Base-by-base conservation (phyloP, 2,797 vertebrate genomes). In the Odontamblyopus rebecca region DNA sequence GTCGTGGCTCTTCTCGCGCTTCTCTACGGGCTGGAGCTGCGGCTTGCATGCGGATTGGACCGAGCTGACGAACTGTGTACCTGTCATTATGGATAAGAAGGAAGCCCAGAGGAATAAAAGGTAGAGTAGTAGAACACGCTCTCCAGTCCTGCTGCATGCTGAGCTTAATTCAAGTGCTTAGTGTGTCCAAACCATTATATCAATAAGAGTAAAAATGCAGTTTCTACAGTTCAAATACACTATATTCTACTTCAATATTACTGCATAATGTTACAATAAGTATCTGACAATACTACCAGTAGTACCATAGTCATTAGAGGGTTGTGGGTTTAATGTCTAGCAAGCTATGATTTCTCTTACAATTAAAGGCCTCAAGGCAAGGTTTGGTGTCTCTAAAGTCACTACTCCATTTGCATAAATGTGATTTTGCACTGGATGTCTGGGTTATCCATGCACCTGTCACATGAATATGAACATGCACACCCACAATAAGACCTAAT, bases 11-110 rank as follows among this genome's bases (percentile, higher is more conserved):
- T 98, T 98, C 93, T 99, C 97, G 19, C 94, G 97, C 76, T 99
- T 99, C 92, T 98, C 97, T 61, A 98, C 97, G 0, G 97, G 97
- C 93, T 98, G 97, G 97, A 99, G 96, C 92, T 99, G 97, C 93
- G 97, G 97, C 66, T 92, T 99, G 92, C 97, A 98, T 67, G 97
- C 97, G 6, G 97, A 99, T 94, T 98, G 97, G 97, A 98, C 97
- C 71, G 97, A 99, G 89, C 96, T 98, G 57, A 97, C 97, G 82
- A 98, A 96, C 95, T 99, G 97, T 77, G 97, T 98, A 18, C 97
- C 97, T 7, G 94, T 95, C 75, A 93, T 98, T 74, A 98, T 98
- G 96, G 95, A 96, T 82, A 96, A 96, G 87, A 95, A 95, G 80
- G 94, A 95, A 80, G 90, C 93, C 69, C 94, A 94, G 83, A 96